Evolutionary conservation across 2,113 vertebrate genomes (phyloP).

Genomic region (Apteryx mantelli): DNA sequence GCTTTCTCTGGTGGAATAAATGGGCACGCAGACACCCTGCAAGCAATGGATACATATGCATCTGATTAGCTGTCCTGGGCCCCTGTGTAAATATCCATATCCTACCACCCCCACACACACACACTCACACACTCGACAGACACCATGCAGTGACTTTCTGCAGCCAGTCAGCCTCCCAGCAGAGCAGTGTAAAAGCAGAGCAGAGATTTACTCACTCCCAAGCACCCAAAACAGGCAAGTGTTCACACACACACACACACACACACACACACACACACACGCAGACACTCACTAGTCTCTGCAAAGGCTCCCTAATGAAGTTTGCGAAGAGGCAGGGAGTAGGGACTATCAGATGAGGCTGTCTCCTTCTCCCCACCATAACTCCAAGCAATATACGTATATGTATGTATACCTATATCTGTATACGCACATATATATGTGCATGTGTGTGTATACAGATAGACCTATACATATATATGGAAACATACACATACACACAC

Average conservation of each 20-base stretch:
- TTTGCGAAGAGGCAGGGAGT: constrained; percentile 31
- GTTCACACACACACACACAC: background rate
- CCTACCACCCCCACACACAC: background rate
- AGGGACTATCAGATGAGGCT: background rate
- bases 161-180: constrained; percentile 48
- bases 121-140: constrained; percentile 32
- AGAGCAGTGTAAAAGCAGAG: background rate
- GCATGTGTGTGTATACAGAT: background rate
- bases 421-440: background rate
- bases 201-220: constrained; percentile 8
- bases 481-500: background rate
- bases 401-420: background rate
- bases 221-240: background rate
- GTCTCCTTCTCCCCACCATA: background rate
- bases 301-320: constrained; percentile 37
- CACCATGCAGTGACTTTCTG: constrained; percentile 58
- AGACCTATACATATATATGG: background rate
- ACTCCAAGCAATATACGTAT: background rate
- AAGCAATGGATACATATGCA: background rate
- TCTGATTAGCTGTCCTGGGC: background rate
- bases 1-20: constrained; percentile 33
- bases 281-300: background rate
- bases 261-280: background rate
- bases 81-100: constrained; percentile 11
- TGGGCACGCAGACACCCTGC: background rate